These are phyloP conservation scores for Iguana delicatissima DNA, from an alignment of 2,797 vertebrate genomes.

Conservation along the genomic window DNA sequence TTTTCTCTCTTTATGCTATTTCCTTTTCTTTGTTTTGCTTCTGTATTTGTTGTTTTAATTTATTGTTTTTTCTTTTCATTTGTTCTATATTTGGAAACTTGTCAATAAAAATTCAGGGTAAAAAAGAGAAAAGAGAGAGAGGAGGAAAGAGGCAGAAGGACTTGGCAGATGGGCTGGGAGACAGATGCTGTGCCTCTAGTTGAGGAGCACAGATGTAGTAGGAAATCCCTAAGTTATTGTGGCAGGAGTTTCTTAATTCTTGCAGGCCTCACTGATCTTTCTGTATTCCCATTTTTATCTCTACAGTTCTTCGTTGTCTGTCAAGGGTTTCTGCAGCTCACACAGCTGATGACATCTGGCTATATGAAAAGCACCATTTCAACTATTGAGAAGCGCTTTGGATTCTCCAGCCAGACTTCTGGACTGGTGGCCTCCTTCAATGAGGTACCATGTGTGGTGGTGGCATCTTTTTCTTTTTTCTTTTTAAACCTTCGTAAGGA, in stretches of 20 bases:
- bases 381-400: slow-evolving; percentile 94
- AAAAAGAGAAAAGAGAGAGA: background rate
- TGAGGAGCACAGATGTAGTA: background rate
- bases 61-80: too few species aligned
- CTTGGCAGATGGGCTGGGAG: background rate
- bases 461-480: fast-evolving
- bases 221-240: too few species aligned
- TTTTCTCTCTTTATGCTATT: too few species aligned
- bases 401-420: slow-evolving; percentile 91
- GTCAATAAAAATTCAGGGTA: too few species aligned
- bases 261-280: too few species aligned
- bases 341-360: slow-evolving; percentile 91
- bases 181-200: too few species aligned
- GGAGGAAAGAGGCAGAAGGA: background rate
- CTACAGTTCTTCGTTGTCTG: slow-evolving; percentile 92
- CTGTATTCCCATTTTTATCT: too few species aligned
- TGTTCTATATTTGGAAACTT: too few species aligned
- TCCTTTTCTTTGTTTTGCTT: too few species aligned
- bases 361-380: slow-evolving; percentile 96
- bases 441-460: slow-evolving; percentile 81
- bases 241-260: too few species aligned
- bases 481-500: fast-evolving
- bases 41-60: too few species aligned
- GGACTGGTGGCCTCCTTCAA: slow-evolving; percentile 92
- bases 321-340: slow-evolving; percentile 91